Percentiles rank a stretch among this genome's conserved stretches.
Evolutionary conservation across 2,113 vertebrate species (phyloP).

Genomic region (Brienomyrus brachyistius): DNA sequence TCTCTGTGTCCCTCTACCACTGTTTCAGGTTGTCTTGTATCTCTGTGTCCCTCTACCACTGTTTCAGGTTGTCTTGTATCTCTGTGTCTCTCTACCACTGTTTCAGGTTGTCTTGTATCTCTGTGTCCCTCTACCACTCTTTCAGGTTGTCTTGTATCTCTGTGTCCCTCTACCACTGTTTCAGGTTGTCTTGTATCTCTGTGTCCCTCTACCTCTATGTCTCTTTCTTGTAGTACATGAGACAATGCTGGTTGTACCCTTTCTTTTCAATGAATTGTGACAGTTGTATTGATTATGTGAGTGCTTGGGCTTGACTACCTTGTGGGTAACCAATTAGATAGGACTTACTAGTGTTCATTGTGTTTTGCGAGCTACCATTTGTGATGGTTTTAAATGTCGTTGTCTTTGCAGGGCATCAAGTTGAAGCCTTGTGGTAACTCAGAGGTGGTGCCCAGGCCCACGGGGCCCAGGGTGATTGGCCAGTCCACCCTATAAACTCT

Average conservation of each 20-base stretch:
- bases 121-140: background rate
- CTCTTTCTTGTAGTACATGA: background rate
- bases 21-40: too few relatives aligned
- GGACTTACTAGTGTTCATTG: background rate
- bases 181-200: background rate
- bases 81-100: too few relatives aligned
- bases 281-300: background rate
- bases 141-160: background rate
- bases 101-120: too few relatives aligned
- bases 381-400: background rate
- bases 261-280: background rate
- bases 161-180: background rate
- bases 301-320: background rate
- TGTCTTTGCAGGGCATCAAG: constrained; percentile 34
- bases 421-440: constrained; percentile 30
- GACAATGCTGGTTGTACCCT: background rate
- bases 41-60: too few relatives aligned
- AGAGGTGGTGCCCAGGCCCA: constrained; percentile 18
- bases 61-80: too few relatives aligned
- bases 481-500: constrained; percentile 39
- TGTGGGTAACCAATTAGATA: background rate
- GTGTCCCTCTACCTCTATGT: background rate
- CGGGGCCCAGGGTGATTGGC: constrained; percentile 29
- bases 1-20: too few relatives aligned
- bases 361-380: background rate